These are phyloP conservation scores for Trichopoda pennipes DNA, from an alignment of 2,888 invertebrate genomes.

Conservation along the genomic window DNA sequence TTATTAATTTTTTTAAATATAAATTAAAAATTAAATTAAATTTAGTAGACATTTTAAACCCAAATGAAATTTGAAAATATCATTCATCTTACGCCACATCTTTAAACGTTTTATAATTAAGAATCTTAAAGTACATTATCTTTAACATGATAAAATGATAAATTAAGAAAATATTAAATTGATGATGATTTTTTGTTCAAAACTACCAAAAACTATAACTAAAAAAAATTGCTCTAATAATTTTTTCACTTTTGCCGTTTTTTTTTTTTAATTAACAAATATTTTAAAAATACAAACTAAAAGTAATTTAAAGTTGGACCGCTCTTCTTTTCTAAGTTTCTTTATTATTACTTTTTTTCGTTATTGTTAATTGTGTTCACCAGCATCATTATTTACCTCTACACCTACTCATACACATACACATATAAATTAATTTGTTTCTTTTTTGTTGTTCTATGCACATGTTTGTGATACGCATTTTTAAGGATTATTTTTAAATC, in stretches of 20 bases:
- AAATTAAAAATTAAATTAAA: no score
- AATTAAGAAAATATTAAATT: not conserved
- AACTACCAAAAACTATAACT: not conserved
- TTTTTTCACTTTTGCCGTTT: not conserved
- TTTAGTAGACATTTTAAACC: no score
- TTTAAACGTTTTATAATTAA: no score
- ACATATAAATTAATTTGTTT: conserved; percentile 21
- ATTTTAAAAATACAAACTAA: conserved; percentile 20
- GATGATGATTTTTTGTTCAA: conserved; percentile 38
- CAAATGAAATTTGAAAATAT: no score
- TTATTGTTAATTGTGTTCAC: conserved; percentile 2
- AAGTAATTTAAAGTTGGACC: conserved; percentile 54
- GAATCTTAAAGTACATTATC: no score
- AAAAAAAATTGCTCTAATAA: not conserved
- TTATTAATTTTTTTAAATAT: no score
- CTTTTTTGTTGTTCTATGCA: conserved; percentile 23
- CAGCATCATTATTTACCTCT: not conserved
- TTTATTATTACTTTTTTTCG: not conserved
- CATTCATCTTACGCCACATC: no score
- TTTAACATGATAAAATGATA: not conserved
- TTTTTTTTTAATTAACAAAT: conserved; percentile 4
- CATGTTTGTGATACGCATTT: conserved; percentile 49
- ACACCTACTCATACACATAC: not conserved
- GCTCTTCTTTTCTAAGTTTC: conserved; percentile 29
- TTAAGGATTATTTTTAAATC: not conserved